A percentile compares a stretch with the other conserved stretches of the same genome.
phyloP scores from a whole-genome alignment of 1,140 invertebrate species.

The Centruroides sculpturatus region DNA sequence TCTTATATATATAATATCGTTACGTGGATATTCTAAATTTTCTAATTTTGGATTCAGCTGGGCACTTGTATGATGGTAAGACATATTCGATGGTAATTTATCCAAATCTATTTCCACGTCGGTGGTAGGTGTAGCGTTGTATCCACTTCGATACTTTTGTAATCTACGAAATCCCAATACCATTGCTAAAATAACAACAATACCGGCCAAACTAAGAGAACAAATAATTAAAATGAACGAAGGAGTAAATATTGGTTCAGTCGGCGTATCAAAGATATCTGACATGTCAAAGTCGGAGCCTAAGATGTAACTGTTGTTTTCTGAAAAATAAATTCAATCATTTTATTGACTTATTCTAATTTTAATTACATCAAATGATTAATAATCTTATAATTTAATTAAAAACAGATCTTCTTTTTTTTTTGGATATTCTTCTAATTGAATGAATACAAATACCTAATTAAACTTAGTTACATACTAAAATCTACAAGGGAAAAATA shows the following conservation, averaged over 20 bases:
- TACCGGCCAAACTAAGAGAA: conserved; percentile 22
- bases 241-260: conserved; percentile 47
- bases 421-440: too few species aligned
- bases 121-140: conserved; percentile 44
- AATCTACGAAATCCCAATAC: conserved; percentile 7
- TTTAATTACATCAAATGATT: too few species aligned
- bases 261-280: conserved; percentile 12
- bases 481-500: not conserved
- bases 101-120: conserved; percentile 65
- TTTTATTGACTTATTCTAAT: too few species aligned
- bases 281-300: conserved; percentile 8
- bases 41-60: conserved; percentile 84
- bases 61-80: conserved; percentile 66
- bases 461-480: too few species aligned
- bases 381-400: not conserved
- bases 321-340: not conserved
- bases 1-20: conserved; percentile 86
- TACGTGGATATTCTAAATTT: conserved; percentile 83
- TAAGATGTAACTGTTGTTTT: conserved; percentile 13
- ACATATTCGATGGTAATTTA: conserved; percentile 71
- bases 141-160: conserved; percentile 37
- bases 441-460: too few species aligned
- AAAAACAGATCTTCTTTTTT: too few species aligned
- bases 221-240: conserved; percentile 53
- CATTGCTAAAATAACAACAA: conserved; percentile 8